Base-by-base conservation (phyloP, 1,140 invertebrate species). In the Drosophila parvula region DNA sequence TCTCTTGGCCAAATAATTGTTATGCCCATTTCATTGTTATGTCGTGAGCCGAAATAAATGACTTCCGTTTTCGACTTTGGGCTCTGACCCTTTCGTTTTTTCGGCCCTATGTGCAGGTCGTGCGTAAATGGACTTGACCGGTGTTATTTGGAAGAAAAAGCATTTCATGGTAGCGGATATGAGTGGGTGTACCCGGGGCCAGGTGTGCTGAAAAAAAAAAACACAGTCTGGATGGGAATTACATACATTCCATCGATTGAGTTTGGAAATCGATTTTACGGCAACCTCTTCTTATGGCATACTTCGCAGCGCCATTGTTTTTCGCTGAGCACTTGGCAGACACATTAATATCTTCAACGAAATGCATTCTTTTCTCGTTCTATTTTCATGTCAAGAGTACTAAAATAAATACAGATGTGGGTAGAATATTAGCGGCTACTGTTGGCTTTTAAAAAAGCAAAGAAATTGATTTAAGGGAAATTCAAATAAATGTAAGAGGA, bases 11-110 rank as follows among this genome's bases (percentile, higher is more conserved):
- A 77, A 62, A 79, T 82, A 77, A 88, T 74, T 83, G 68, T 78
- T 63, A 68, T 68, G 57, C 64, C 68, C 69, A 73, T 79, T 71
- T 83, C 58, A 83, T 82, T 79, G 79, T 83, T 74, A 55, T 77
- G 68, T 70, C 68, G 69, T 65, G 60, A 70, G 45, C 53, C 36
- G 81, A 88, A 80, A 88, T 76, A 80, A 89, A 74, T 65, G 65
- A 88, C 84, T 88, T 88, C 83, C 84, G 84, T 62, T 74, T 74
- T 55, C 34, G 51, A 51, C 56, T 16, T 30, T 48, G 30, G 32
- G 36, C 38, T 80, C 38, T 80, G 41, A 51, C 56, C 47, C 41
- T 59, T 59, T 60, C 44, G 43, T 34, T 34, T 64, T 64, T 61
- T 12, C n/a, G 36, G 32, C 18, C 45, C 34, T 53, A 34, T 45